These are phyloP conservation scores for Onychomys leucogaster DNA, from an alignment of 2,797 vertebrate genomes.

Conservation along the genomic window DNA sequence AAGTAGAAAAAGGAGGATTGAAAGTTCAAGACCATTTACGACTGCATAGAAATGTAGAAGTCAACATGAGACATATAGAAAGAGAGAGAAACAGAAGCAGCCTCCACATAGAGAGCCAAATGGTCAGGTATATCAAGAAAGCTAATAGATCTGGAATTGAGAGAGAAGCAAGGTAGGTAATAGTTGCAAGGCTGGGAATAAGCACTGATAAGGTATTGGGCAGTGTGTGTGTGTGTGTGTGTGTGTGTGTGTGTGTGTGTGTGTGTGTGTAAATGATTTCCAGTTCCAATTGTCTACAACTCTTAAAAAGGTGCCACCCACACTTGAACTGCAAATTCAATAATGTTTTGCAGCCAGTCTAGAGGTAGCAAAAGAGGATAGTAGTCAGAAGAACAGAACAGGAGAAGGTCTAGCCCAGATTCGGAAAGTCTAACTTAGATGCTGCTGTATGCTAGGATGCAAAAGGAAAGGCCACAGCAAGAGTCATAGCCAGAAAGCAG, in stretches of 20 bases:
- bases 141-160: neutral
- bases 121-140: neutral
- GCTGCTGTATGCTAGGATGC: neutral
- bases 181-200: neutral
- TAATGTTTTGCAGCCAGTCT: neutral
- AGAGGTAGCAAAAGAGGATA: neutral
- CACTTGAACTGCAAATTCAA: neutral
- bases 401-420: neutral
- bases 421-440: neutral
- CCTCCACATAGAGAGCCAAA: neutral
- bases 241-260: neutral
- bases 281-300: neutral
- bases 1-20: neutral
- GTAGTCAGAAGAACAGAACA: neutral
- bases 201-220: neutral
- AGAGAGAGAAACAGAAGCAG: neutral
- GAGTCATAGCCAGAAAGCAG: neutral
- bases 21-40: neutral
- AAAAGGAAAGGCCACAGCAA: constrained; percentile 4
- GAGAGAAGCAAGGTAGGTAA: neutral
- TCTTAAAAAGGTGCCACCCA: neutral
- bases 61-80: neutral
- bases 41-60: neutral
- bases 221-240: neutral
- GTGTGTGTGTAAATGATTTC: neutral